Conservation (phyloP, 2,113 vertebrate species). For the Rynchops niger region DNA sequence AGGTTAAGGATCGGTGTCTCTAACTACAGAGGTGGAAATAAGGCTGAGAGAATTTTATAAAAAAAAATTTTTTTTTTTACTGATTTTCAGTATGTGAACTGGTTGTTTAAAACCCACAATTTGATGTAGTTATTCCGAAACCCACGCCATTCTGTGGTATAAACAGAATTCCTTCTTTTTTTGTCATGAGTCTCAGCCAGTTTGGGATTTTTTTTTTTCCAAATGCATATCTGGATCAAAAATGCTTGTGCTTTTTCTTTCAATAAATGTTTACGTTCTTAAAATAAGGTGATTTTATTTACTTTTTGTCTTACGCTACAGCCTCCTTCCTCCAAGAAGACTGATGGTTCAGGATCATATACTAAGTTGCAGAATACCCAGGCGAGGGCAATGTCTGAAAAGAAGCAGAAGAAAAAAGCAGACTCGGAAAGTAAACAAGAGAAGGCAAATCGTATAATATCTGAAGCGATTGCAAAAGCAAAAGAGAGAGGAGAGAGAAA, state of each 20-base stretch:
- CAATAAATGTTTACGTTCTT: neutral
- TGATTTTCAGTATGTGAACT: neutral
- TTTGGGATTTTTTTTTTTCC: neutral
- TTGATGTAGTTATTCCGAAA: conserved; percentile 28
- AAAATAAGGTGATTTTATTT: neutral
- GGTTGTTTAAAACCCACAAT: conserved; percentile 34
- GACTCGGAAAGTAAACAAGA: conserved; percentile 96
- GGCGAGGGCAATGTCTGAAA: conserved; percentile 87
- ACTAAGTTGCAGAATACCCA: conserved; percentile 89
- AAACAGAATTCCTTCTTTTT: conserved; percentile 27
- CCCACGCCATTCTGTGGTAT: conserved; percentile 35
- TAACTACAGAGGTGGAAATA: neutral
- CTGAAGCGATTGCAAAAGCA: conserved; percentile 94
- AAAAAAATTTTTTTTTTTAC: neutral
- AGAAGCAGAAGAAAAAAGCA: conserved; percentile 82
- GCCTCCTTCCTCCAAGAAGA: conserved; percentile 91
- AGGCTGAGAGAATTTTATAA: conserved; percentile 10
- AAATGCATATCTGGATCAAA: neutral
- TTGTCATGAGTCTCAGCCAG: neutral
- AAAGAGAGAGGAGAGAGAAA: conserved; percentile 95
- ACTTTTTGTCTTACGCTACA: conserved; percentile 41
- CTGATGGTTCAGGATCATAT: conserved; percentile 88
- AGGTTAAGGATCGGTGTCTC: neutral
- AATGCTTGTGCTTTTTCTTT: neutral
- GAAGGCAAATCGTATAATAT: conserved; percentile 98